Evolutionary conservation across 2,113 vertebrate species (phyloP).

Genomic region (Phodopus roborovskii): DNA sequence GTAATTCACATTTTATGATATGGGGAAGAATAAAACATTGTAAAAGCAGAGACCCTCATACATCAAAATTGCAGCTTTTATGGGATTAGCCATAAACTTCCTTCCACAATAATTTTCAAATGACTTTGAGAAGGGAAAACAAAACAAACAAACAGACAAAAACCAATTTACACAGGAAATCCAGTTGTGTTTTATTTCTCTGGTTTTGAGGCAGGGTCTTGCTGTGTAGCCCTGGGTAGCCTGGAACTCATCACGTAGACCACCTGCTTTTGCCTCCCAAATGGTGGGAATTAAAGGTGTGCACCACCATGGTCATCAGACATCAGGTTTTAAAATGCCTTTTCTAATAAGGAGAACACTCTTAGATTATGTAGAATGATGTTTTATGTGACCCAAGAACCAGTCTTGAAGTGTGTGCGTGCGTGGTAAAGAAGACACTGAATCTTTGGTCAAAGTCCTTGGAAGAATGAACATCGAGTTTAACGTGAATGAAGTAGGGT

Average conservation of each 20-base stretch:
- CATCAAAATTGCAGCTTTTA: not conserved
- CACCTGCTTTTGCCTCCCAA: not conserved
- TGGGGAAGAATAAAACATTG: not conserved
- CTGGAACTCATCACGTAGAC: not conserved
- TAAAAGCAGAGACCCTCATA: not conserved
- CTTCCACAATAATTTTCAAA: constrained; percentile 51
- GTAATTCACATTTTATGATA: constrained; percentile 57
- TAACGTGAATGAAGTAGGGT: constrained; percentile 44
- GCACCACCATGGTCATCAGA: not conserved
- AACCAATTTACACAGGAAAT: not conserved
- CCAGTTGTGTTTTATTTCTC: not conserved
- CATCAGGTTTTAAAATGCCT: not conserved
- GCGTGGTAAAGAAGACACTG: not conserved
- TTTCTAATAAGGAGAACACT: constrained; percentile 20
- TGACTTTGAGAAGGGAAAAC: not conserved
- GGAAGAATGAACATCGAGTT: constrained; percentile 36
- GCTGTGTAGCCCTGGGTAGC: not conserved
- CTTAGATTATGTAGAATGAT: constrained; percentile 43
- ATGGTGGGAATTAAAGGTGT: not conserved
- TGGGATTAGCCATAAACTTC: not conserved
- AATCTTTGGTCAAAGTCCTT: not conserved
- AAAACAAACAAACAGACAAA: no score
- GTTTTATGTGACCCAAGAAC: not conserved
- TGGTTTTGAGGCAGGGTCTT: not conserved
- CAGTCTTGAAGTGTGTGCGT: constrained; percentile 10